A percentile compares a stretch with the other conserved stretches of the same genome.
These are phyloP conservation scores for Seriola quinqueradiata DNA, from an alignment of 2,113 vertebrate species.

Conservation along the genomic window DNA sequence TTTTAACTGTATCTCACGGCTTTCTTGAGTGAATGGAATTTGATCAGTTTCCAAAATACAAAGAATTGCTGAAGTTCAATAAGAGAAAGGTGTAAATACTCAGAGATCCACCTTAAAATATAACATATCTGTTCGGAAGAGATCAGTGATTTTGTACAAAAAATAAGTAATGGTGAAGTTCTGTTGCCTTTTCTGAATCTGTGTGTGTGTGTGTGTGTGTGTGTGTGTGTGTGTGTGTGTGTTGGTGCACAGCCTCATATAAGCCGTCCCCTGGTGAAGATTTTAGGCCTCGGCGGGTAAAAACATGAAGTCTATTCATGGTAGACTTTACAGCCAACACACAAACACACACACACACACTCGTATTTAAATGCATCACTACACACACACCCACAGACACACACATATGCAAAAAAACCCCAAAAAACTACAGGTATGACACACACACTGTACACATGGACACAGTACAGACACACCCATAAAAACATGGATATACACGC, in stretches of 20 bases:
- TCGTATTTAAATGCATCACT: constrained; percentile 26
- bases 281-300: constrained; percentile 54
- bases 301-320: constrained; percentile 69
- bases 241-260: constrained; percentile 9
- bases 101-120: too few relatives aligned
- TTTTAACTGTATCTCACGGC: background rate
- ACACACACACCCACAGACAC: constrained; percentile 17
- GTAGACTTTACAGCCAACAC: constrained; percentile 46
- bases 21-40: background rate
- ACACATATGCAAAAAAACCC: constrained; percentile 11
- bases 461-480: constrained; percentile 38
- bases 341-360: constrained; percentile 25
- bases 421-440: constrained; percentile 8
- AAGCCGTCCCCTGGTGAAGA: constrained; percentile 57
- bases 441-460: constrained; percentile 3
- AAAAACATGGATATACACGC: constrained; percentile 15
- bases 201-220: too few relatives aligned
- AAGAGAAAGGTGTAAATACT: too few relatives aligned
- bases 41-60: background rate
- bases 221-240: background rate
- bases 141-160: too few relatives aligned
- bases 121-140: too few relatives aligned
- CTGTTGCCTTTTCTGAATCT: too few relatives aligned
- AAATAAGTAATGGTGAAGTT: too few relatives aligned
- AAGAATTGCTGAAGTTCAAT: too few relatives aligned